phyloP scores from a whole-genome alignment of 2,113 vertebrate species.

The Prolemur simus region DNA sequence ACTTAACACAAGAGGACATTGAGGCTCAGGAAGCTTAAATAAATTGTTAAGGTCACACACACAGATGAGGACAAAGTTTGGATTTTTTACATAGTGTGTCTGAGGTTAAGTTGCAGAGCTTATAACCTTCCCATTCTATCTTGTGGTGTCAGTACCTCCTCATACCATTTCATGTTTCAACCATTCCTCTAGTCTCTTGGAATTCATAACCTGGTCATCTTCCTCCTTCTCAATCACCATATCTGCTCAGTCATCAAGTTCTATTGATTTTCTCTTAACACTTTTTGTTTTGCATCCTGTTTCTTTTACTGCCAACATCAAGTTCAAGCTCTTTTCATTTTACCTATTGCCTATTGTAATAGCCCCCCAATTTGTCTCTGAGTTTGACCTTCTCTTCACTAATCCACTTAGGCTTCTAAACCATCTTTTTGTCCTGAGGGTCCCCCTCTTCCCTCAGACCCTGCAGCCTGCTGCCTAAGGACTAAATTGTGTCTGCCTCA shows the following conservation, averaged over 20 bases:
- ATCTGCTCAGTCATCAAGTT: not conserved
- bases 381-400: not conserved
- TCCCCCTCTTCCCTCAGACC: not conserved
- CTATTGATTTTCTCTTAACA: not conserved
- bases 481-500: not conserved
- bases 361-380: not conserved
- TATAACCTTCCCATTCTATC: not conserved
- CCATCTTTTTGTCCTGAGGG: not conserved
- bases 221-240: not conserved
- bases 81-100: not conserved
- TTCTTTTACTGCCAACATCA: not conserved
- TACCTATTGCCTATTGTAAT: not conserved
- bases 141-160: not conserved
- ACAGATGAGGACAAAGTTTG: not conserved
- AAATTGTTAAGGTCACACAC: not conserved
- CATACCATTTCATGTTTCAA: not conserved
- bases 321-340: not conserved
- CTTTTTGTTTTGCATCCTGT: not conserved
- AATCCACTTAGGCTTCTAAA: not conserved
- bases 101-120: not conserved
- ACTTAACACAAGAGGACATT: not conserved
- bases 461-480: not conserved
- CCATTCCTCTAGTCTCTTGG: not conserved
- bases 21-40: not conserved
- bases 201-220: not conserved